Evolutionary conservation across 1,140 invertebrate species (phyloP).

Genomic region (Neotoxoptera formosana): DNA sequence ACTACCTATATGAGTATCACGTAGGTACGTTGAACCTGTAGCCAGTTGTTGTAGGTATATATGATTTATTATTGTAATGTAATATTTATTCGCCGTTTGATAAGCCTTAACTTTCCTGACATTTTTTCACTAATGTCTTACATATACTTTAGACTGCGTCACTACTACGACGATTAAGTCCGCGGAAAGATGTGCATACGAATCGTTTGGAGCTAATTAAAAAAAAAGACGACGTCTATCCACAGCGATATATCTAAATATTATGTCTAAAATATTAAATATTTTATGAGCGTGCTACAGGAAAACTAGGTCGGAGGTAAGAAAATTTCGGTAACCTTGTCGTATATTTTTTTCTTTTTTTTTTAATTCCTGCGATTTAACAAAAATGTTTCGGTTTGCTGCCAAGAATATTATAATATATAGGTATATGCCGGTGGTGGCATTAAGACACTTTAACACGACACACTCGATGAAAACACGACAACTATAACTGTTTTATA

Average conservation of each 20-base stretch:
- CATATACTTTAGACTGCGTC: neutral
- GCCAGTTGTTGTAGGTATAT: too few relatives aligned
- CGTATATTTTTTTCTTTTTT: neutral
- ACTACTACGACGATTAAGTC: neutral
- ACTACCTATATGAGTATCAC: neutral
- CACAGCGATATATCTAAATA: neutral
- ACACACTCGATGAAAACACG: neutral
- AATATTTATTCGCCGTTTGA: neutral
- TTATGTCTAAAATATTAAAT: constrained; percentile 15
- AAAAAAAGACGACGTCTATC: neutral
- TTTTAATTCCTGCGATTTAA: neutral
- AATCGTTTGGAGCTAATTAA: neutral
- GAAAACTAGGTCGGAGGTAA: neutral
- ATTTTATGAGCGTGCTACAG: neutral
- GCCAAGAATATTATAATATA: constrained; percentile 18
- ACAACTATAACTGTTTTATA: constrained; percentile 26
- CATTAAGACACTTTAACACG: neutral
- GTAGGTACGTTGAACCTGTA: neutral
- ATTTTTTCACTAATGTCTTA: neutral
- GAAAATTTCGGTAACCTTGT: neutral
- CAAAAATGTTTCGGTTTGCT: neutral
- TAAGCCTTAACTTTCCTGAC: neutral
- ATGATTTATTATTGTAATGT: neutral
- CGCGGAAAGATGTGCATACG: neutral
- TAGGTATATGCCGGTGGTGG: neutral